Conservation (phyloP, 37 sponge, comb jelly and placozoan genomes). For the Hexactinellida sp. region DNA sequence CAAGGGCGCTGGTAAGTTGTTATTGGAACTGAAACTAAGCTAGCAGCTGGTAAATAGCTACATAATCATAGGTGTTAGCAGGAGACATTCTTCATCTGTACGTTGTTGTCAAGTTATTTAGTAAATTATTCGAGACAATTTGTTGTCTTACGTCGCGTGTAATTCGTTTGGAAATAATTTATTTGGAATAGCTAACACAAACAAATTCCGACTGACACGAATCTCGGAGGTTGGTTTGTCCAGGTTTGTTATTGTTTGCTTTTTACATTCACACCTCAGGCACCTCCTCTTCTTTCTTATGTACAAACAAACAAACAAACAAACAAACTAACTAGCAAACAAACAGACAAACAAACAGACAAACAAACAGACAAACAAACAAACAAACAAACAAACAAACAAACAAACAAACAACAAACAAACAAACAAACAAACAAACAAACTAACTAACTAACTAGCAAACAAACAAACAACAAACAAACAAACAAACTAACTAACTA, state of each 20-base stretch:
- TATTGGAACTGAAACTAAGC: neutral
- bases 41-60: neutral
- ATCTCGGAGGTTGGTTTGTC: neutral
- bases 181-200: neutral
- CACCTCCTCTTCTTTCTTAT: neutral
- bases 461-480: too few species aligned
- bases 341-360: neutral
- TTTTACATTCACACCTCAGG: neutral
- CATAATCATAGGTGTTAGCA: neutral
- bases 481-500: too few species aligned
- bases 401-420: neutral
- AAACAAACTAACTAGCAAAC: neutral
- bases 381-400: neutral
- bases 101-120: conserved; percentile 11
- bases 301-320: neutral
- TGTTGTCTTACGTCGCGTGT: too few species aligned
- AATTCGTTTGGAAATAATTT: too few species aligned
- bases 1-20: neutral
- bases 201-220: too few species aligned
- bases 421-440: neutral
- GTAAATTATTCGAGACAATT: too few species aligned
- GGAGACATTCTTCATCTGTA: conserved; percentile 12
- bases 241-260: conserved; percentile 6
- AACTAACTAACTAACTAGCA: neutral
- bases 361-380: neutral